Evolutionary conservation across 2,113 vertebrate genomes (phyloP).

Genomic region (Platanista minor): DNA sequence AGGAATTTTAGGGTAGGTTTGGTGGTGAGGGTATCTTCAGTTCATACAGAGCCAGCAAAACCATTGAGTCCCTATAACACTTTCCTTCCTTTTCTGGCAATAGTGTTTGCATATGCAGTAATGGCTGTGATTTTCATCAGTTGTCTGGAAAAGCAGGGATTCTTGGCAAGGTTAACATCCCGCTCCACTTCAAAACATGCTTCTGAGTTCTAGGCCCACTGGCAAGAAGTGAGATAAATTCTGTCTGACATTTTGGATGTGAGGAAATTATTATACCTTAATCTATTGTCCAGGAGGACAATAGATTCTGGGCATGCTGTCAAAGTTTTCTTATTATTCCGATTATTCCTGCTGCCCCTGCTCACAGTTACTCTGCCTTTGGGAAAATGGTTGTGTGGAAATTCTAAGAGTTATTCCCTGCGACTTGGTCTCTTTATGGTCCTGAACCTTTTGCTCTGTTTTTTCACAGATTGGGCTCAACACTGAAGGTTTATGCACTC

Average conservation of each 20-base stretch:
- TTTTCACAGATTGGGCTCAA: not conserved
- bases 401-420: not conserved
- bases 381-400: not conserved
- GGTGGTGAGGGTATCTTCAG: not conserved
- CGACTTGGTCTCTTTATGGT: not conserved
- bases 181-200: not conserved
- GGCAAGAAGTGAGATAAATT: constrained; percentile 2
- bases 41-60: not conserved
- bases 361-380: not conserved
- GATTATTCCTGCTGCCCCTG: not conserved
- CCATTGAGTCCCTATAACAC: not conserved
- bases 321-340: not conserved
- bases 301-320: not conserved
- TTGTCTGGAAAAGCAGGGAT: not conserved
- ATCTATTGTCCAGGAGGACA: not conserved
- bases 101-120: not conserved
- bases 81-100: not conserved
- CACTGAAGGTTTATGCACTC: not conserved
- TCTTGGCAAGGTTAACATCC: not conserved
- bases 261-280: not conserved
- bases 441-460: not conserved
- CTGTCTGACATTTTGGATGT: not conserved
- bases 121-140: not conserved
- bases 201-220: not conserved
- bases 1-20: not conserved